Evolutionary conservation across 53 echinoderm and acorn worm genomes (phyloP).

Genomic region (Arbacia lixula): DNA sequence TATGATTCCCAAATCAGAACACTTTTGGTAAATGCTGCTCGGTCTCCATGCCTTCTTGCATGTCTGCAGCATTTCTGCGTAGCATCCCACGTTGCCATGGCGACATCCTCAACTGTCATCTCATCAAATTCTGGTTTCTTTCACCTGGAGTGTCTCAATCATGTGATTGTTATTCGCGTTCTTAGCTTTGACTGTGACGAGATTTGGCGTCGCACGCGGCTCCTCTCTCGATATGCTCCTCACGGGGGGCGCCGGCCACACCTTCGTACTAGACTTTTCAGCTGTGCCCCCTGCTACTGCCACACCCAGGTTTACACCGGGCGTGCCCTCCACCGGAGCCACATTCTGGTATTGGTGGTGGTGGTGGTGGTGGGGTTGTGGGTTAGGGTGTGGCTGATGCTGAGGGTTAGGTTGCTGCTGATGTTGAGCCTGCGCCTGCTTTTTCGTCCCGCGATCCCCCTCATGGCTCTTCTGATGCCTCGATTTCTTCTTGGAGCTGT

Average conservation of each 20-base stretch:
- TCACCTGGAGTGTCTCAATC: constrained; percentile 41
- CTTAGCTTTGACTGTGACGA: constrained; percentile 19
- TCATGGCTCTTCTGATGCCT: constrained; percentile 3
- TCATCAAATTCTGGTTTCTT: constrained; percentile 40
- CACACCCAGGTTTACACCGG: not conserved
- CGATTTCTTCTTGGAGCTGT: constrained; percentile 7
- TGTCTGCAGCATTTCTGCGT: no score
- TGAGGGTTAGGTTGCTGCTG: constrained; percentile 15
- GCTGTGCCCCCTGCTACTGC: not conserved
- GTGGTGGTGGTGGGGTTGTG: not conserved
- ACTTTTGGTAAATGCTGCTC: no score
- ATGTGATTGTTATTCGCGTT: constrained; percentile 52
- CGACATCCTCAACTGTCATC: no score
- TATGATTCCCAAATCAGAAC: no score
- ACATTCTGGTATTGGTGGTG: constrained; percentile 36
- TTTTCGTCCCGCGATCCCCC: not conserved
- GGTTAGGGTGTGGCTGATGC: constrained; percentile 15
- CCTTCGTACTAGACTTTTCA: not conserved
- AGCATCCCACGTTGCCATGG: no score
- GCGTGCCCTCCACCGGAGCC: not conserved
- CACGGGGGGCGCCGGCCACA: constrained; percentile 5
- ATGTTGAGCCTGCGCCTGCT: not conserved
- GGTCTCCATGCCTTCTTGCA: no score
- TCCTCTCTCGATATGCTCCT: constrained; percentile 38
- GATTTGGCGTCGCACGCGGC: not conserved